Evolutionary conservation across 2,888 invertebrate genomes (phyloP).

Genomic region (Andrena camellia): DNA sequence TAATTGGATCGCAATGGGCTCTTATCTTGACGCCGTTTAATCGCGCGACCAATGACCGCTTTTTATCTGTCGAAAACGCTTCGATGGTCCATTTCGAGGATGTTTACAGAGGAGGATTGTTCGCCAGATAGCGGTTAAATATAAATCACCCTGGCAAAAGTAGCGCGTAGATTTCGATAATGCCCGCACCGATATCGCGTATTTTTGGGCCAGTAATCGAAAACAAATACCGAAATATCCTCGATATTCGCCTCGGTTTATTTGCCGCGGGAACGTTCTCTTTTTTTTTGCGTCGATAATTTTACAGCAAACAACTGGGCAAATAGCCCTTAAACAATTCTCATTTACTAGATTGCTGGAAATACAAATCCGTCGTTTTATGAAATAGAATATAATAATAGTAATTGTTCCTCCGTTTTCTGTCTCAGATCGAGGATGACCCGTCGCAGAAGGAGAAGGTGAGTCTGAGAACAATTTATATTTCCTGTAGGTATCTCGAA

Average conservation of each 20-base stretch:
- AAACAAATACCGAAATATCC: slow-evolving; percentile 5
- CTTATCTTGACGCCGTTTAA: slow-evolving; percentile 52
- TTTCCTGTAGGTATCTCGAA: background rate
- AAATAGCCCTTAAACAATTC: background rate
- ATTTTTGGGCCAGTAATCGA: slow-evolving; percentile 12
- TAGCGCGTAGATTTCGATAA: slow-evolving; percentile 39
- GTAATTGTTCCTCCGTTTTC: background rate
- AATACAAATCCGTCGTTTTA: background rate
- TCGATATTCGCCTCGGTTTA: slow-evolving; percentile 1
- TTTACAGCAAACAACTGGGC: background rate
- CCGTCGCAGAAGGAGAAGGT: slow-evolving; percentile 49
- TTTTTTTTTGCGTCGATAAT: background rate
- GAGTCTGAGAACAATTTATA: background rate
- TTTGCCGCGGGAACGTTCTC: background rate
- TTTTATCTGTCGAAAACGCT: slow-evolving; percentile 50
- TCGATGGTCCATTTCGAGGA: slow-evolving; percentile 16
- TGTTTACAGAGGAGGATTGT: slow-evolving; percentile 39
- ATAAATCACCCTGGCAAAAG: slow-evolving; percentile 40
- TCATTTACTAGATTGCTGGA: background rate
- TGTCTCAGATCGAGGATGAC: slow-evolving; percentile 52
- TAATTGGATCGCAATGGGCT: slow-evolving; percentile 51
- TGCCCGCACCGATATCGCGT: slow-evolving; percentile 15
- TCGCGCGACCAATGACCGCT: slow-evolving; percentile 26
- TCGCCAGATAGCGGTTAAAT: slow-evolving; percentile 49
- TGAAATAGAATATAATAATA: background rate